Base-by-base conservation (phyloP, 2,113 vertebrate genomes). In the Oplegnathus fasciatus region DNA sequence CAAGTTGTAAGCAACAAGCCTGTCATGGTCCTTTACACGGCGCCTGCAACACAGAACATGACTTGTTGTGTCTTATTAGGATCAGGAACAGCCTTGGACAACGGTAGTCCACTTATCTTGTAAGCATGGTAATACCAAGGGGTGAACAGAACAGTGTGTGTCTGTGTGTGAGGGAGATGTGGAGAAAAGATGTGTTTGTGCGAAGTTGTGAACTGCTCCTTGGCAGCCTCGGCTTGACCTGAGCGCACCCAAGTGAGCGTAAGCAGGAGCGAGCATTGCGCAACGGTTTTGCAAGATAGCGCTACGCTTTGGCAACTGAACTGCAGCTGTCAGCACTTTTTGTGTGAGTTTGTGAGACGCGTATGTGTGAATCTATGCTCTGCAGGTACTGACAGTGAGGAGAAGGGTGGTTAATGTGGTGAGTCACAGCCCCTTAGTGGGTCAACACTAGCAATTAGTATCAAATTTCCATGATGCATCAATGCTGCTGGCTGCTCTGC, bases 211-310 rank as follows among this genome's bases (percentile, higher is more conserved):
- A 90, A 84, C 82, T 73, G 57, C 75, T 89, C 68, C 82, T 90
- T 87, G 82, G 81, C 86, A 89, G 86, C 68, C 62, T 81, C 80
- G 52, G 86, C 42, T 70, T 91, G 89, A 93, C 92, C 90, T 24
- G 24, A 83, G 86, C 68, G 86, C 85, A 86, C 79, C 79, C 60
- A 73, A 83, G 82, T 79, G 57, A 86, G 86, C 13, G n/a, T 52
- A 69, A 79, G 87, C 71, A 84, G 83, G 84, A 90, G 89, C 77
- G 9, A 75, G 88, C 76, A 46, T 94, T 94, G 92, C 72, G 72
- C 95, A 95, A 95, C 62, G 82, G 44, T 95, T 95, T 94, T 93
- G 91, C 92, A 95, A 95, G 91, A 95, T 86, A 94, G 91, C 26
- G 46, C 73, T 87, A 65, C 6, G 62, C 87, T 93, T 90, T 94